A percentile compares a stretch with the other conserved stretches of the same genome.
phyloP scores from a whole-genome alignment of 2,888 invertebrate genomes.

The Hemistola chrysoprasaria region DNA sequence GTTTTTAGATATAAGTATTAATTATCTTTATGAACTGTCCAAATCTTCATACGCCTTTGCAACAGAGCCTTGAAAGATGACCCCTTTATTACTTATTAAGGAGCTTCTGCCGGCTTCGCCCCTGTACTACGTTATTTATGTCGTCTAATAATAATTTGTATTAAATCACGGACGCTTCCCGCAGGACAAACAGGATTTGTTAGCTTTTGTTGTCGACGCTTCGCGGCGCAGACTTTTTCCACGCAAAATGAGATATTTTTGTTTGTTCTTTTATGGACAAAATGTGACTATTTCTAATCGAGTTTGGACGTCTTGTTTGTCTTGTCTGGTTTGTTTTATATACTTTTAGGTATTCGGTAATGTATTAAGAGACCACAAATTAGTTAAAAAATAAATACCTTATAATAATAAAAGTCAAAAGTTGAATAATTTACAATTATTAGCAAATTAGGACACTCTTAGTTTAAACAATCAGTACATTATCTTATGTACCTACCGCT shows the following conservation, averaged over 20 bases:
- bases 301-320: constrained; percentile 18
- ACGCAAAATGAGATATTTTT: constrained; percentile 56
- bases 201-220: constrained; percentile 73
- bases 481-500: no score
- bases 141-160: constrained; percentile 82
- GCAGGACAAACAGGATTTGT: constrained; percentile 78
- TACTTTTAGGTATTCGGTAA: constrained; percentile 27
- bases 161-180: constrained; percentile 77
- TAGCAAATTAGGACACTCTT: no score
- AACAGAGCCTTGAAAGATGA: constrained; percentile 64
- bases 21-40: constrained; percentile 3
- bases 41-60: constrained; percentile 20
- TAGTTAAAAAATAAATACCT: no score
- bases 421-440: no score
- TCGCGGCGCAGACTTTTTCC: constrained; percentile 44
- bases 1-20: no score
- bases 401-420: no score
- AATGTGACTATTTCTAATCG: constrained; percentile 36
- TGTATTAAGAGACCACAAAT: no score
- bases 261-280: constrained; percentile 54
- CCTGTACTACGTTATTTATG: constrained; percentile 77
- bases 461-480: no score
- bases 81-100: constrained; percentile 82
- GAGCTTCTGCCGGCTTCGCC: constrained; percentile 59
- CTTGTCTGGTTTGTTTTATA: constrained; percentile 22